Evolutionary conservation across 1,140 invertebrate genomes (phyloP).

Genomic region (Drosophila hydei): DNA sequence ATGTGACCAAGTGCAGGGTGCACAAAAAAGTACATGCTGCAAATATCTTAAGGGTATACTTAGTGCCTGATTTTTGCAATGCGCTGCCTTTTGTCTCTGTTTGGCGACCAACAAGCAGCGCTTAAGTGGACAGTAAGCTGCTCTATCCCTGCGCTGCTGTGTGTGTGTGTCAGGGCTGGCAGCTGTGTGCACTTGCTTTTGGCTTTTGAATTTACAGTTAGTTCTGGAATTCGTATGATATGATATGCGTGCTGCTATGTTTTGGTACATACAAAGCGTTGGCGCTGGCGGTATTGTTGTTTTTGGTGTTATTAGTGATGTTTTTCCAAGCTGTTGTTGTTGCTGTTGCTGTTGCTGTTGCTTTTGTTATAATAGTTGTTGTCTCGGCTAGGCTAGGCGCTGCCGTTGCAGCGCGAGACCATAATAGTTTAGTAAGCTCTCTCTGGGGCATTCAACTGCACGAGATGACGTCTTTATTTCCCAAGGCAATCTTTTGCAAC

Average conservation of each 20-base stretch:
- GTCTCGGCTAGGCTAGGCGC: conserved; percentile 63
- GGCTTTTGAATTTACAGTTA: conserved; percentile 75
- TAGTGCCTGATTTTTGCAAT: conserved; percentile 77
- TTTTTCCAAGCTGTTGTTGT: conserved; percentile 54
- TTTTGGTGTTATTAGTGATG: conserved; percentile 73
- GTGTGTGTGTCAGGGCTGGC: conserved; percentile 25
- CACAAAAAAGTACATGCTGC: conserved; percentile 56
- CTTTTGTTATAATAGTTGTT: conserved; percentile 48
- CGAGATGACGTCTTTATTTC: conserved; percentile 77
- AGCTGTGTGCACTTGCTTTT: conserved; percentile 57
- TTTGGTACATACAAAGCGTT: conserved; percentile 7
- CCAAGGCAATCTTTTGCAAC: conserved; percentile 76
- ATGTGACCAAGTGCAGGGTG: neutral
- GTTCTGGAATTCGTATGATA: conserved; percentile 60
- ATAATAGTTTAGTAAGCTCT: conserved; percentile 83
- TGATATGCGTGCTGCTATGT: conserved; percentile 31
- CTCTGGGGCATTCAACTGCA: conserved; percentile 78
- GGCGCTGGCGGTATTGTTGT: conserved; percentile 52
- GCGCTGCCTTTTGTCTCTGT: conserved; percentile 63
- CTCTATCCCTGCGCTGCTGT: neutral
- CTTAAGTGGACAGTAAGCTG: conserved; percentile 69
- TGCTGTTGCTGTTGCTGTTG: conserved; percentile 51
- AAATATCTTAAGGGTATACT: conserved; percentile 78
- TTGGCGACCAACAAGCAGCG: conserved; percentile 37
- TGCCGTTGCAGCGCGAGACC: conserved; percentile 50